phyloP scores from a whole-genome alignment of 2,888 invertebrate species.

The Pristionchus japonicus region DNA sequence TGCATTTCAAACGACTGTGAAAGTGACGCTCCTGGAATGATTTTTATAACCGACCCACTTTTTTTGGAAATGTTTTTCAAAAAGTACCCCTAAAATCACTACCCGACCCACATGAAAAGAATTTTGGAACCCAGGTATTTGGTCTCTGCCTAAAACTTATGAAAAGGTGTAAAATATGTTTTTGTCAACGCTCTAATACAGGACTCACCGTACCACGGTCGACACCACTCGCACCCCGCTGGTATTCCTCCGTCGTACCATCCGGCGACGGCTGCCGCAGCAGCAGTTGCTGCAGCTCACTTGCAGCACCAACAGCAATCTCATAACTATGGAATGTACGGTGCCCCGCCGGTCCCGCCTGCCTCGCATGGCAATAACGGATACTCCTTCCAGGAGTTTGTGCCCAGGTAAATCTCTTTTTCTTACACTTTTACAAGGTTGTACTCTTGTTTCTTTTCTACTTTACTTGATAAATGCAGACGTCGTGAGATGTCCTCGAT shows the following conservation, averaged over 20 bases:
- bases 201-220: constrained; percentile 26
- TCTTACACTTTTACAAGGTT: neutral
- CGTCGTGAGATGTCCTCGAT: constrained; percentile 24
- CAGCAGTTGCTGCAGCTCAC: neutral
- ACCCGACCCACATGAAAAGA: too few species aligned
- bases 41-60: too few species aligned
- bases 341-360: neutral
- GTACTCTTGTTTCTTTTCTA: neutral
- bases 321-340: neutral
- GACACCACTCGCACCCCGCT: constrained; percentile 32
- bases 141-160: too few species aligned
- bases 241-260: constrained; percentile 1
- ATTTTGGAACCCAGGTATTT: too few species aligned
- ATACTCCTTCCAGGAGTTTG: constrained; percentile 29
- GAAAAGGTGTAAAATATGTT: too few species aligned
- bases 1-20: too few species aligned
- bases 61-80: too few species aligned
- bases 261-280: constrained; percentile 13
- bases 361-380: neutral
- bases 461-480: neutral
- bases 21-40: too few species aligned
- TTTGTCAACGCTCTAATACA: too few species aligned
- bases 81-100: too few species aligned
- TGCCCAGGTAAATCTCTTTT: neutral
- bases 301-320: constrained; percentile 8